Percentiles rank a stretch among this genome's conserved stretches.
Evolutionary conservation across 35 echinoderm and acorn worm genomes (phyloP).

Genomic region (Holothuria glaberrima): DNA sequence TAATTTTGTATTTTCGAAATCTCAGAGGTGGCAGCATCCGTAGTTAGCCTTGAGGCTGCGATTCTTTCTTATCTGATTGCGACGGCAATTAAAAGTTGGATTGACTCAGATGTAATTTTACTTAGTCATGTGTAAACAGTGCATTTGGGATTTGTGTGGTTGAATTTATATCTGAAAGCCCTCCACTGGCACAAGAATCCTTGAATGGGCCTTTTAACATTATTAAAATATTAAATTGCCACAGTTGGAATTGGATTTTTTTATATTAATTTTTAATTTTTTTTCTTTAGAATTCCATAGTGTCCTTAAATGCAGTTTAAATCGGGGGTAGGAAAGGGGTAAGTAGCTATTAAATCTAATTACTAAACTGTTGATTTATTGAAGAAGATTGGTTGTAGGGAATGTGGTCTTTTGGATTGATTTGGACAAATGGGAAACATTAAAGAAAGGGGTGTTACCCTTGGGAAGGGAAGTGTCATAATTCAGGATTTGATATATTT

Average conservation of each 20-base stretch:
- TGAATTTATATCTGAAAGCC: no score
- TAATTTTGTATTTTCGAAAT: constrained; percentile 29
- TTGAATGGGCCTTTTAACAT: constrained; percentile 19
- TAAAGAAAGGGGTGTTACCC: no score
- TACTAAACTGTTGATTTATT: no score
- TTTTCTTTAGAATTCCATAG: no score
- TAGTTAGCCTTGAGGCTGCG: constrained; percentile 26
- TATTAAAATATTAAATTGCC: constrained; percentile 32
- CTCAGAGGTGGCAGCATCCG: constrained; percentile 12
- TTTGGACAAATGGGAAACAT: no score
- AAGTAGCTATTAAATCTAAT: no score
- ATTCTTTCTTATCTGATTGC: not conserved
- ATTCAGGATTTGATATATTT: no score
- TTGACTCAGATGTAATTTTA: constrained; percentile 25
- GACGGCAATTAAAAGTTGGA: constrained; percentile 36
- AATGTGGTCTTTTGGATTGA: no score
- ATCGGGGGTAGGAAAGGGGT: no score
- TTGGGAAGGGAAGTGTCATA: no score
- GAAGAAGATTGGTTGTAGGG: no score
- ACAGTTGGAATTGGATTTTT: constrained; percentile 18
- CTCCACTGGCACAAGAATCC: not conserved
- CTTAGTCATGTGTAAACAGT: constrained; percentile 27
- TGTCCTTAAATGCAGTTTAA: no score
- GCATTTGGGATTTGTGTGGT: not conserved
- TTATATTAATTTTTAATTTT: not conserved